Evolutionary conservation across 2,797 vertebrate genomes (phyloP).

Genomic region (Lemur catta): DNA sequence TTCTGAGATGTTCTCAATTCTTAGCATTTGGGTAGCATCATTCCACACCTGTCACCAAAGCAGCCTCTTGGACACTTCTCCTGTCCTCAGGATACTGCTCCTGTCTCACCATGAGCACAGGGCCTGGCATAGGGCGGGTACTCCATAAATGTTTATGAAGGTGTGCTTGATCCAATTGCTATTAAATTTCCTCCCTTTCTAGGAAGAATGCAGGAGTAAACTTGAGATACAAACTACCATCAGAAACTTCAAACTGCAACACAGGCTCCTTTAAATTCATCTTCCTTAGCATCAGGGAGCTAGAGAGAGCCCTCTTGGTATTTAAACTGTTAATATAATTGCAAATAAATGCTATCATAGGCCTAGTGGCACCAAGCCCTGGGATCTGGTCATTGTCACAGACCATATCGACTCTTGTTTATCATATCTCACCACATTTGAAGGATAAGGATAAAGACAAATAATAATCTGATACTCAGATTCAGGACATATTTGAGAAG

Average conservation of each 20-base stretch:
- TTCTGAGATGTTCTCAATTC: neutral
- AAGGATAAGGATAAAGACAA: neutral
- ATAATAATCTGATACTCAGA: neutral
- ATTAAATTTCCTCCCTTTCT: neutral
- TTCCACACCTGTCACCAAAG: neutral
- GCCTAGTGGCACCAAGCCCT: neutral
- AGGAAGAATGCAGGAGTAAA: neutral
- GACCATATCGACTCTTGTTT: neutral
- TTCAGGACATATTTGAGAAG: conserved; percentile 29
- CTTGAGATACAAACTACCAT: neutral
- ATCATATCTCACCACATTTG: neutral
- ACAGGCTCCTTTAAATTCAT: neutral
- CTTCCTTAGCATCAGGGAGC: neutral
- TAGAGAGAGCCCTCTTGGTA: neutral
- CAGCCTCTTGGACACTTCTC: neutral
- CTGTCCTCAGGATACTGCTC: neutral
- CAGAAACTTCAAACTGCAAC: neutral
- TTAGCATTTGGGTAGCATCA: neutral
- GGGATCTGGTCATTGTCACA: neutral
- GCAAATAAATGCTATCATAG: neutral
- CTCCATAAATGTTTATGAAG: neutral
- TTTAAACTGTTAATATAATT: neutral
- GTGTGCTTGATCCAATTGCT: neutral
- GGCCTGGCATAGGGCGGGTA: neutral
- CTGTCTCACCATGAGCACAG: neutral